Conservation (phyloP, 2,888 invertebrate species). For the Eilema depressum region DNA sequence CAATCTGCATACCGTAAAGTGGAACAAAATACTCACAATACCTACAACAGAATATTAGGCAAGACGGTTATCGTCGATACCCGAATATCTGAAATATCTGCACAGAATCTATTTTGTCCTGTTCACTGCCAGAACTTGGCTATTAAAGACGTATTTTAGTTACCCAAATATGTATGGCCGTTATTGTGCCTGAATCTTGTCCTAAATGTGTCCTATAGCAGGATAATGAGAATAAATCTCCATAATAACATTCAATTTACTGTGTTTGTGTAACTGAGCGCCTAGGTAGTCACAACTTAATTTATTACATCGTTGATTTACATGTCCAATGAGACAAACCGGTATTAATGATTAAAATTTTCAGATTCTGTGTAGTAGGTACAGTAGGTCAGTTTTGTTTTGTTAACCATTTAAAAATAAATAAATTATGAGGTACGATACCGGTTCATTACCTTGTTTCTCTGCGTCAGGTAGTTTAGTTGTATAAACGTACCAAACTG, state of each 20-base stretch:
- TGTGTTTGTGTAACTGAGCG: slow-evolving; percentile 5
- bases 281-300: background rate
- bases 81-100: slow-evolving; percentile 72
- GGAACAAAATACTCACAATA: slow-evolving; percentile 57
- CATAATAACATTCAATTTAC: slow-evolving; percentile 11
- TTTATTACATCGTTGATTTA: slow-evolving; percentile 5
- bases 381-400: background rate
- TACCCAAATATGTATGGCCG: background rate
- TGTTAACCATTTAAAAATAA: background rate
- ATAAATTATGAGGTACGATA: background rate
- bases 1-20: slow-evolving; percentile 55
- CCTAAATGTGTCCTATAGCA: background rate
- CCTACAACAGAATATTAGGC: slow-evolving; percentile 62
- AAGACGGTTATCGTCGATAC: slow-evolving; percentile 60
- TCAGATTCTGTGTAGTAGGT: background rate
- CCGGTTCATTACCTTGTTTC: background rate
- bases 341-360: background rate
- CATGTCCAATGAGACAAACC: background rate
- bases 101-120: slow-evolving; percentile 29
- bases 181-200: slow-evolving; percentile 3
- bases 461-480: background rate
- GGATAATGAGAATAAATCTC: slow-evolving; percentile 17
- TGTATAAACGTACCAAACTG: background rate
- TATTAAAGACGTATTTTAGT: slow-evolving; percentile 10
- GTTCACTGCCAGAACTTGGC: slow-evolving; percentile 20